Conservation (phyloP, 1,140 invertebrate genomes). For the Sitobion miscanthi region DNA sequence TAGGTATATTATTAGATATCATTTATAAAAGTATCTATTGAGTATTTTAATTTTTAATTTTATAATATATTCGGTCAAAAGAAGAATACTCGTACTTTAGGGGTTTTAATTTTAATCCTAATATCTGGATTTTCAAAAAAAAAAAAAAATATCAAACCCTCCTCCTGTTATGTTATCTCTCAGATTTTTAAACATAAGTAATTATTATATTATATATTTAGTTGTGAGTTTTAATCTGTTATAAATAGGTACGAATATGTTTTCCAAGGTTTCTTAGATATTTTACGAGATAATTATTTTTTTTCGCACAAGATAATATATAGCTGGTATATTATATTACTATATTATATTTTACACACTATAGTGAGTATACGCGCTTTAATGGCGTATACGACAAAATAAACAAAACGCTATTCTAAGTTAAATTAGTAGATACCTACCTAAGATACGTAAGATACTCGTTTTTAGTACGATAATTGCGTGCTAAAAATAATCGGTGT, state of each 20-base stretch:
- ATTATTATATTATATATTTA: neutral
- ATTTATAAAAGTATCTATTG: neutral
- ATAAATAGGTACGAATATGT: neutral
- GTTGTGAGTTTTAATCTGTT: neutral
- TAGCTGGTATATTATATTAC: neutral
- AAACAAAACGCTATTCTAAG: neutral
- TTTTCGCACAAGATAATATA: neutral
- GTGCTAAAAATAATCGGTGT: neutral
- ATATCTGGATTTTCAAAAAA: neutral
- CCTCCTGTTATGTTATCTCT: neutral
- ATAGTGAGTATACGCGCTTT: neutral
- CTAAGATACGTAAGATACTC: neutral
- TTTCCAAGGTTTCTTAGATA: constrained; percentile 14
- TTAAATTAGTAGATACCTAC: neutral
- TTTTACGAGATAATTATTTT: constrained; percentile 1
- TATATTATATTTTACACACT: neutral
- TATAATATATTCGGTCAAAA: neutral
- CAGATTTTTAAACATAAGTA: neutral
- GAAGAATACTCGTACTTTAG: neutral
- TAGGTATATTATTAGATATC: no score
- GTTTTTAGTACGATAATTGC: neutral
- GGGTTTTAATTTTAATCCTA: neutral
- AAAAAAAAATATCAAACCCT: neutral
- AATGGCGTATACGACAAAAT: constrained; percentile 3
- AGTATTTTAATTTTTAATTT: neutral